Evolutionary conservation across 2,113 vertebrate species (phyloP), one percentile per base, ranked within the genome.

Genomic region (Carassius auratus): DNA sequence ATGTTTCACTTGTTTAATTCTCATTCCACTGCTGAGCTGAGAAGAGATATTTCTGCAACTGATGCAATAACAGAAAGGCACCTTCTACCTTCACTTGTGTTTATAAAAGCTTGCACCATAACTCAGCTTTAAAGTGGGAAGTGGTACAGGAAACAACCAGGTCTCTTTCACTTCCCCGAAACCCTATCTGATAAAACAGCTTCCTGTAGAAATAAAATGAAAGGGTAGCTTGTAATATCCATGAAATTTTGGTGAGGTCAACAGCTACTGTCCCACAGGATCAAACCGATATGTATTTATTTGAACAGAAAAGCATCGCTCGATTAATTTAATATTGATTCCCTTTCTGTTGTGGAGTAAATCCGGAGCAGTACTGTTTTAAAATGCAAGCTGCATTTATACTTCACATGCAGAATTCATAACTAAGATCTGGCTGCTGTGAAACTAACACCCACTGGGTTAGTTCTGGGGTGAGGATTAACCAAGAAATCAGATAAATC

Each of bases 371-470:
- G n/a, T 15, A 26, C 30, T 71, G n/a, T 57, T 79, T 64, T 48
- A 26, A 23, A 61, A 45, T 69, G 15, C 42, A 19, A 50, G 62
- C 19, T 52, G 26, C 23, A 68, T 55, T 14, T 13, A 81, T 83
- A 83, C 83, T 91, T 87, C 85, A 85, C 38, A 89, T 84, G 84
- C 52, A 52, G 84, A 86, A 73, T 83, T 42, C 55, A 23, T 36
- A 78, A 79, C 14, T 78, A 83, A 78, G 87, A 86, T 88, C 45
- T 30, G 69, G 87, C 86, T 85, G 87, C 84, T 38, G 83, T 89
- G 89, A 89, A 91, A 91, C 90, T 91, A 92, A 93, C 88, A 93
- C 91, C 89, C 93, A 87, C 87, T 84, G 88, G 88, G 71, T 85
- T 87, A 83, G 86, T 92, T 92, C 91, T 33, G 79, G 86, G 84